Percentiles rank a stretch among this genome's conserved stretches.
These are phyloP conservation scores for Lasioglossum pauxillum DNA, from an alignment of 2,888 invertebrate genomes.

Conservation along the genomic window DNA sequence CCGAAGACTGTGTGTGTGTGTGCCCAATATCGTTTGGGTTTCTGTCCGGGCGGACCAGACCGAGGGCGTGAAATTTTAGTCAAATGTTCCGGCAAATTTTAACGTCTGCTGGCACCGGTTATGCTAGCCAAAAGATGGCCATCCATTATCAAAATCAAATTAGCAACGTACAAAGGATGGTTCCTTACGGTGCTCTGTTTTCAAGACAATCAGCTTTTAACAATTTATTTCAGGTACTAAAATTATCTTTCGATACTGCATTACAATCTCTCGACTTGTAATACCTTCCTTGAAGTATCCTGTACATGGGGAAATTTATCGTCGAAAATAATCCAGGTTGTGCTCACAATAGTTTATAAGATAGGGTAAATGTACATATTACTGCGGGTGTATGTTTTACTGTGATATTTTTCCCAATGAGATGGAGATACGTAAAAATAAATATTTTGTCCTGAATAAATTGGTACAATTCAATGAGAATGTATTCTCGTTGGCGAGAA, in stretches of 20 bases:
- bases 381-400: no score
- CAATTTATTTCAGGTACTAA: neutral
- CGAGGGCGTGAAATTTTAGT: conserved; percentile 21
- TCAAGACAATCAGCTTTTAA: neutral
- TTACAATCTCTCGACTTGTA: neutral
- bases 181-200: neutral
- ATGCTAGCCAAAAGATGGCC: neutral
- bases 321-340: no score
- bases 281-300: no score
- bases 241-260: neutral
- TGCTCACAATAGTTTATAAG: no score
- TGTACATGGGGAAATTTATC: no score
- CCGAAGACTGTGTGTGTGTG: conserved; percentile 31
- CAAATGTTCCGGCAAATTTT: conserved; percentile 3
- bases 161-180: neutral
- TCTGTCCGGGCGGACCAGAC: conserved; percentile 26
- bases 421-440: no score
- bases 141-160: neutral
- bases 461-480: no score
- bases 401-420: no score
- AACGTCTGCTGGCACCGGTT: neutral
- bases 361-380: no score
- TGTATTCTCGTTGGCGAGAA: no score
- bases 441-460: no score
- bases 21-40: conserved; percentile 34